phyloP scores from a whole-genome alignment of 2,888 invertebrate genomes.

The Parnassius orleans region DNA sequence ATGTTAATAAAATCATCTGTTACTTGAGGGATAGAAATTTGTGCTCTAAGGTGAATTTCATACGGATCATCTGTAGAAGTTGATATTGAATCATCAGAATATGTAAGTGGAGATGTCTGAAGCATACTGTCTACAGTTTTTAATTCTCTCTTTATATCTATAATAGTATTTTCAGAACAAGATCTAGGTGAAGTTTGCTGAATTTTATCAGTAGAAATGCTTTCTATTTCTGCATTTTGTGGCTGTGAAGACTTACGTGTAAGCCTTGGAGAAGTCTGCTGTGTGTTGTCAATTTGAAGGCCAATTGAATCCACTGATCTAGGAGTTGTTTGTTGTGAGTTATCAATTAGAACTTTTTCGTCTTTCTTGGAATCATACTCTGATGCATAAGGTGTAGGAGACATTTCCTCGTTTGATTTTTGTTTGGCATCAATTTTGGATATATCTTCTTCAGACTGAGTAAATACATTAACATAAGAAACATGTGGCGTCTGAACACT shows the following conservation, averaged over 20 bases:
- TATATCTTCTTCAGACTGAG: constrained; percentile 65
- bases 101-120: constrained; percentile 82
- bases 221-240: constrained; percentile 21
- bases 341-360: constrained; percentile 39
- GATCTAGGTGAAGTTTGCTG: constrained; percentile 22
- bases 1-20: constrained; percentile 63
- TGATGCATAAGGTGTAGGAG: not conserved
- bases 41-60: constrained; percentile 82
- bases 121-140: constrained; percentile 42
- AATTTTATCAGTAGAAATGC: constrained; percentile 23
- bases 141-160: constrained; percentile 24
- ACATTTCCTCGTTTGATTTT: constrained; percentile 28
- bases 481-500: constrained; percentile 67
- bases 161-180: constrained; percentile 9
- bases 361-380: not conserved
- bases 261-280: constrained; percentile 82
- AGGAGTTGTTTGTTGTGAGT: constrained; percentile 55
- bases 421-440: not conserved
- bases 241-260: constrained; percentile 27
- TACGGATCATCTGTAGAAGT: constrained; percentile 79
- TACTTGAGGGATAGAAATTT: constrained; percentile 77
- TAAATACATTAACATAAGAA: constrained; percentile 55
- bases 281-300: constrained; percentile 44
- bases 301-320: constrained; percentile 33
- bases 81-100: constrained; percentile 74